Percentiles rank a stretch among this genome's conserved stretches.
Evolutionary conservation across 1,140 invertebrate species (phyloP).

Genomic region (Megalopta genalis): DNA sequence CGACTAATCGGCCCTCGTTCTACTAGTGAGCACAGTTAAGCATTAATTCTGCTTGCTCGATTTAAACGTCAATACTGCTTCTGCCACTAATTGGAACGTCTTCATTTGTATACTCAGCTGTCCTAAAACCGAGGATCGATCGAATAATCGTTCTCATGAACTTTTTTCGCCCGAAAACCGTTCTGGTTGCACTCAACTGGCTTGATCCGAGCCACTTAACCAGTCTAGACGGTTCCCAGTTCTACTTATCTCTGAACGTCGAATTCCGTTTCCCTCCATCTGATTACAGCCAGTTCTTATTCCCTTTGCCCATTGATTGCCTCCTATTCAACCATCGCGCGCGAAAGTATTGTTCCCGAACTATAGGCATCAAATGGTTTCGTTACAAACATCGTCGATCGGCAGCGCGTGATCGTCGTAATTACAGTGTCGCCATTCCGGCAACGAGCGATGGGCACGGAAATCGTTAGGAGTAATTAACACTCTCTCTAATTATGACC

Average conservation of each 20-base stretch:
- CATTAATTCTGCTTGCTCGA: too few species aligned
- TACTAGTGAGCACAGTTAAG: too few species aligned
- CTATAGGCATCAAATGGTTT: background rate
- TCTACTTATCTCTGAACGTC: background rate
- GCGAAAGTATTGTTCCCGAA: background rate
- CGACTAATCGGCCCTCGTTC: too few species aligned
- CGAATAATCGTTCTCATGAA: background rate
- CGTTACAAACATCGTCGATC: too few species aligned
- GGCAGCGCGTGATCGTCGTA: background rate
- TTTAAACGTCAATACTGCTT: too few species aligned
- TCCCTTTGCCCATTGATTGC: background rate
- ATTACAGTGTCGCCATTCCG: background rate
- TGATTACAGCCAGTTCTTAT: background rate
- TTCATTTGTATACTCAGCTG: background rate
- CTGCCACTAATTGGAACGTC: background rate
- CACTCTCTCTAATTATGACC: background rate
- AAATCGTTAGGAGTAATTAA: background rate
- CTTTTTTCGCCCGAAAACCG: background rate
- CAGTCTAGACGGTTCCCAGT: background rate
- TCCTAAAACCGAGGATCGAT: background rate
- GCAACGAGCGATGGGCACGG: background rate
- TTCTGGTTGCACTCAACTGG: background rate
- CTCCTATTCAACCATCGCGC: background rate
- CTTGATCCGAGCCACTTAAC: background rate
- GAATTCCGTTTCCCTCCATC: background rate